These are phyloP conservation scores for Coracopsis vasa DNA, from an alignment of 2,113 vertebrate genomes.

Conservation along the genomic window DNA sequence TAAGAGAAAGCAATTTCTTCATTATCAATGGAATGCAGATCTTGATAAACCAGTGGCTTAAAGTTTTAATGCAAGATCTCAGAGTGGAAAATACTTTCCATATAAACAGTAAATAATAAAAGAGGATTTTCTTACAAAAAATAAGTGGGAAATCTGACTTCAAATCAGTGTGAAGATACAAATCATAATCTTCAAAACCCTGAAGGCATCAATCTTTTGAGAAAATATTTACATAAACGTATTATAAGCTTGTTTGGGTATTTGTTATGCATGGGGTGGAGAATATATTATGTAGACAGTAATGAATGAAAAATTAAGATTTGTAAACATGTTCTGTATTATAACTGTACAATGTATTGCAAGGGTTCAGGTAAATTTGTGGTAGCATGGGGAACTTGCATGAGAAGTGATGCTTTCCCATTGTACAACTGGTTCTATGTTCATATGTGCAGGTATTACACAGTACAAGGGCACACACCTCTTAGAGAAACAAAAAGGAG, in stretches of 20 bases:
- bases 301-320: slow-evolving; percentile 1
- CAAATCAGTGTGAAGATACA: background rate
- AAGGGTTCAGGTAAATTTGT: background rate
- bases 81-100: slow-evolving; percentile 4
- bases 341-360: background rate
- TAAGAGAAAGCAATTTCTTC: background rate
- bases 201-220: slow-evolving; percentile 37
- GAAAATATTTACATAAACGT: slow-evolving; percentile 45
- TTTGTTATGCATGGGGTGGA: background rate
- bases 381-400: background rate
- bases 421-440: background rate
- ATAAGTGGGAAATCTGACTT: background rate
- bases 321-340: slow-evolving; percentile 2
- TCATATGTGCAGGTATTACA: background rate
- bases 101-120: slow-evolving; percentile 37
- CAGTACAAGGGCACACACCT: background rate
- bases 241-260: slow-evolving; percentile 2
- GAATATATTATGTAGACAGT: background rate
- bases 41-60: slow-evolving; percentile 12
- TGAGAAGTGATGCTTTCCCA: background rate
- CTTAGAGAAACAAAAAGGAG: background rate
- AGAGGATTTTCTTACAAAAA: slow-evolving; percentile 8
- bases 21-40: background rate
- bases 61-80: slow-evolving; percentile 12
- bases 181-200: slow-evolving; percentile 24